These are phyloP conservation scores for Nematopogon swammerdamellus DNA, from an alignment of 2,888 invertebrate species.

Conservation along the genomic window DNA sequence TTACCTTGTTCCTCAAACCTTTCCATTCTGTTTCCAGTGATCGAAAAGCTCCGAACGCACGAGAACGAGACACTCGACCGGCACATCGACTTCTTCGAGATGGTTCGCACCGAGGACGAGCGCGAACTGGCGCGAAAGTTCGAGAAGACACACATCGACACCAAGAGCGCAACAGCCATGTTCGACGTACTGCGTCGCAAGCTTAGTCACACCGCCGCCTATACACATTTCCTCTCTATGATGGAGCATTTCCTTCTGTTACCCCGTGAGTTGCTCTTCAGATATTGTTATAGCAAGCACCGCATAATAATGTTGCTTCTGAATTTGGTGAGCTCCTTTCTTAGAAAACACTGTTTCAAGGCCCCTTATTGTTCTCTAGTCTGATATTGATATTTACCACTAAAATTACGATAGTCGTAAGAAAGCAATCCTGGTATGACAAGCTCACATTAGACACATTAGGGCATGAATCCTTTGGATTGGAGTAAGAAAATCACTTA, in stretches of 20 bases:
- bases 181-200: constrained; percentile 86
- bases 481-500: too few species aligned
- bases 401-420: too few species aligned
- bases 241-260: constrained; percentile 84
- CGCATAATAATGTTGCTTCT: too few species aligned
- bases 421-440: too few species aligned
- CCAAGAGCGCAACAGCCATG: constrained; percentile 90
- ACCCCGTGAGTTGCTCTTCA: constrained; percentile 74
- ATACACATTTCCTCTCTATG: constrained; percentile 88
- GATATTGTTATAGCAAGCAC: too few species aligned
- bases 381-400: too few species aligned
- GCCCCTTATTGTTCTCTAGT: background rate
- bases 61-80: constrained; percentile 93
- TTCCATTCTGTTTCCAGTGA: too few species aligned
- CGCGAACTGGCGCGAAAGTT: constrained; percentile 88
- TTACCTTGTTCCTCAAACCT: too few species aligned
- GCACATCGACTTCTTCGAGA: constrained; percentile 98
- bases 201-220: constrained; percentile 88
- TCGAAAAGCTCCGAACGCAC: constrained; percentile 87
- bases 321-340: too few species aligned
- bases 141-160: constrained; percentile 89
- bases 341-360: background rate
- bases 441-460: too few species aligned
- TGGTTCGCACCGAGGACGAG: constrained; percentile 96
- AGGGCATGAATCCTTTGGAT: too few species aligned